phyloP scores from a whole-genome alignment of 1,140 invertebrate genomes.

The Drosophila kanapiae region DNA sequence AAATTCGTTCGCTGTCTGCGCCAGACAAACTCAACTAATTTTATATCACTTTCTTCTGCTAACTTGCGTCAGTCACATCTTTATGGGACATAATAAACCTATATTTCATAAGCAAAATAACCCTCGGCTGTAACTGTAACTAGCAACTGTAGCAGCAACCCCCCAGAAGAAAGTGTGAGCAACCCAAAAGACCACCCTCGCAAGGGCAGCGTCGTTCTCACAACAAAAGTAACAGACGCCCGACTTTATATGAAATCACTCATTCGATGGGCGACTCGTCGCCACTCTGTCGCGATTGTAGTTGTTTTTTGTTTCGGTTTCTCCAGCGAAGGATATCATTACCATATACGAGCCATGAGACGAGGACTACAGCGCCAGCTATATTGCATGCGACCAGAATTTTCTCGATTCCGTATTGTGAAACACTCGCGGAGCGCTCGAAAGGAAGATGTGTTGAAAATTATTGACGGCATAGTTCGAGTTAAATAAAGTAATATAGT shows the following conservation, averaged over 20 bases:
- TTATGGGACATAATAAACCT: constrained; percentile 68
- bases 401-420: constrained; percentile 51
- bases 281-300: constrained; percentile 68
- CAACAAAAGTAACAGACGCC: constrained; percentile 25
- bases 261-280: constrained; percentile 64
- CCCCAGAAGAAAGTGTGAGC: constrained; percentile 23
- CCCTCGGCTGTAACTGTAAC: constrained; percentile 45
- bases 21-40: constrained; percentile 57
- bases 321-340: constrained; percentile 75
- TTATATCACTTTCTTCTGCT: constrained; percentile 64
- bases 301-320: constrained; percentile 38
- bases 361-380: constrained; percentile 52
- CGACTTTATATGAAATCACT: constrained; percentile 64
- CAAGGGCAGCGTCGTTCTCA: constrained; percentile 15
- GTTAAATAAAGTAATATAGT: neutral
- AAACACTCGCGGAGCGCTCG: constrained; percentile 2
- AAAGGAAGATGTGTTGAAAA: neutral
- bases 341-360: constrained; percentile 62
- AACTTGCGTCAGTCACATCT: constrained; percentile 61
- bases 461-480: too few species aligned
- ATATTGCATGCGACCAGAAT: constrained; percentile 60
- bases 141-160: constrained; percentile 31
- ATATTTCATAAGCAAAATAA: constrained; percentile 71
- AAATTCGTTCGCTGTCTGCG: constrained; percentile 15
- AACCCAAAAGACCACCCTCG: constrained; percentile 35